Evolutionary conservation across 2,888 invertebrate species (phyloP), one percentile per base, ranked within the genome.

Genomic region (Petrolisthes cinctipes): DNA sequence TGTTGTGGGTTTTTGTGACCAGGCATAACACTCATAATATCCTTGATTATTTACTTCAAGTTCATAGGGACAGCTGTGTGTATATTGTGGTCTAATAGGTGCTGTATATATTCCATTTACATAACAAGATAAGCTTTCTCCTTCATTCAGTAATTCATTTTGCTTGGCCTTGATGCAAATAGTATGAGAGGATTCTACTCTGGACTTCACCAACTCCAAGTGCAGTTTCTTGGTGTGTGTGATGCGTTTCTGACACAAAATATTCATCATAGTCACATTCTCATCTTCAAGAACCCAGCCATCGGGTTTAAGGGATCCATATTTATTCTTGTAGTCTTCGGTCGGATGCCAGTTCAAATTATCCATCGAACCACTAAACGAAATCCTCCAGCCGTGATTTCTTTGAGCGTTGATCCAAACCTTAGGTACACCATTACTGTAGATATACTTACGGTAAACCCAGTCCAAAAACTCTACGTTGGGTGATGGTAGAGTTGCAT

Each of bases 391-490:
- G 56, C 80, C 83, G 7, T 53, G 79, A 5, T 51, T 73, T 75
- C 80, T 37, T 20, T 80, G 17, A 23, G 80, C 73, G 2, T 79
- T 82, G 57, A 88, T 86, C 86, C 85, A 86, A 20, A 88, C 82
- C 51, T 80, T 57, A 20, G n/a, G 7, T 6, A 83, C 84, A 4
- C 56, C 37, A 5, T 78, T 23, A 7, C 23, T 17, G 17, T 23
- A 14, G 11, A 89, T 51, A n/a, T 84, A 53, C 66, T 85, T 51
- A 7, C 81, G 82, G 75, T 88, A 90, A 14, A 88, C 79, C 86
- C 83, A 90, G 78, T 90, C 85, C 61, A 86, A 56, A 61, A 90
- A 90, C 17, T 88, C 90, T 5, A 88, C 66, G n/a, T 83, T 80
- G 2, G 90, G 90, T 9, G 86, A 51, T 9, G 88, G 88, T 37